Percentiles rank a stretch among this genome's conserved stretches.
Conservation (phyloP, 2,797 vertebrate genomes). For the Natrix natrix region DNA sequence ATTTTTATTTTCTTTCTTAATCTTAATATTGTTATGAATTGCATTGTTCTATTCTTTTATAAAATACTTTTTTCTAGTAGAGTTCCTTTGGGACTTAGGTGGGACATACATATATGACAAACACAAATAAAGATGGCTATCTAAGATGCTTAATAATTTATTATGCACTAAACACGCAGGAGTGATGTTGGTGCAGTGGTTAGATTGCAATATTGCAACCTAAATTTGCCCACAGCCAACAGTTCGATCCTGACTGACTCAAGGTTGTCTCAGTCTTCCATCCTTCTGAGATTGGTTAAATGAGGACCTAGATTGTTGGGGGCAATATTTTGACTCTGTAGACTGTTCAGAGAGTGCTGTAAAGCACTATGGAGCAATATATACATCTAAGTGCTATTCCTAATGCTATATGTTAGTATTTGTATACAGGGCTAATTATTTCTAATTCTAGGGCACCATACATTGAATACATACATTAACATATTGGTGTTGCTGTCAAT, state of each 20-base stretch:
- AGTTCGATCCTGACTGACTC: neutral
- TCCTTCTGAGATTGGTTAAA: neutral
- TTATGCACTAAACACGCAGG: neutral
- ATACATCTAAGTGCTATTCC: neutral
- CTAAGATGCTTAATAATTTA: neutral
- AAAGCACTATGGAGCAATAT: neutral
- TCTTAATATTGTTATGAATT: neutral
- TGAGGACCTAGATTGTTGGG: neutral
- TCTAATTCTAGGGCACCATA: neutral
- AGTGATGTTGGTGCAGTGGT: neutral
- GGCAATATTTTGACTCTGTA: neutral
- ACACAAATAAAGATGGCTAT: neutral
- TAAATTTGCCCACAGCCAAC: neutral
- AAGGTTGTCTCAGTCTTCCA: neutral
- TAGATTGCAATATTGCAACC: neutral
- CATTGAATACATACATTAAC: neutral
- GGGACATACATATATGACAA: neutral
- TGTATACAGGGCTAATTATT: neutral
- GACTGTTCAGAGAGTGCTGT: neutral
- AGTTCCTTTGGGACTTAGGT: neutral
- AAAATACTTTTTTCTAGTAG: neutral
- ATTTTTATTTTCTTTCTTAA: neutral
- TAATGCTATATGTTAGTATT: neutral
- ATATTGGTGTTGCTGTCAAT: neutral
- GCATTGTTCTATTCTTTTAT: neutral